phyloP scores from a whole-genome alignment of 2,888 invertebrate genomes.

The Plusia festucae region DNA sequence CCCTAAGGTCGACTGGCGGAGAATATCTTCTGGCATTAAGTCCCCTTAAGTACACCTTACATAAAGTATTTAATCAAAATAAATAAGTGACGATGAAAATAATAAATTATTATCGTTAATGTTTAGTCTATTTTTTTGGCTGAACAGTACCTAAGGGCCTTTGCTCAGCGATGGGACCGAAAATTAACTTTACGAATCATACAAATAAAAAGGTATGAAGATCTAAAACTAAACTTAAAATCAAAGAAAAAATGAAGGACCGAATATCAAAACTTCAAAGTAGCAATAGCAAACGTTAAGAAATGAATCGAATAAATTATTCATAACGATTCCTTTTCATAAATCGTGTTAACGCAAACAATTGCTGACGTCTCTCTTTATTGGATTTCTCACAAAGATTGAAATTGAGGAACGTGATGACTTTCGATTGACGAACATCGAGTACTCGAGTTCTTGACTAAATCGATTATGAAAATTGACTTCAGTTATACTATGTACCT shows the following conservation, averaged over 20 bases:
- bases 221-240: not conserved
- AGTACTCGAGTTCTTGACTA: slow-evolving; percentile 17
- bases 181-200: too few relatives aligned
- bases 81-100: too few relatives aligned
- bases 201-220: too few relatives aligned
- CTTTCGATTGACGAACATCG: slow-evolving; percentile 47
- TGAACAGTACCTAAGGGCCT: too few relatives aligned
- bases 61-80: too few relatives aligned
- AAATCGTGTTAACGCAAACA: slow-evolving; percentile 61
- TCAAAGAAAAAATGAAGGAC: slow-evolving; percentile 34
- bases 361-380: slow-evolving; percentile 46
- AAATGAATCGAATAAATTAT: slow-evolving; percentile 55
- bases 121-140: too few relatives aligned
- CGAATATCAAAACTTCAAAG: slow-evolving; percentile 46
- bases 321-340: slow-evolving; percentile 60
- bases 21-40: too few relatives aligned
- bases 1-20: too few relatives aligned
- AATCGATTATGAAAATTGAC: slow-evolving; percentile 37
- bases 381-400: slow-evolving; percentile 53
- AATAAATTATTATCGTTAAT: too few relatives aligned
- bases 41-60: too few relatives aligned
- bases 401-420: slow-evolving; percentile 47
- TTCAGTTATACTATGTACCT: slow-evolving; percentile 13
- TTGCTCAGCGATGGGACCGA: too few relatives aligned
- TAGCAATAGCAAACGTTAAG: slow-evolving; percentile 35